Conservation (phyloP, 2,113 vertebrate genomes). For the Raja brachyura region DNA sequence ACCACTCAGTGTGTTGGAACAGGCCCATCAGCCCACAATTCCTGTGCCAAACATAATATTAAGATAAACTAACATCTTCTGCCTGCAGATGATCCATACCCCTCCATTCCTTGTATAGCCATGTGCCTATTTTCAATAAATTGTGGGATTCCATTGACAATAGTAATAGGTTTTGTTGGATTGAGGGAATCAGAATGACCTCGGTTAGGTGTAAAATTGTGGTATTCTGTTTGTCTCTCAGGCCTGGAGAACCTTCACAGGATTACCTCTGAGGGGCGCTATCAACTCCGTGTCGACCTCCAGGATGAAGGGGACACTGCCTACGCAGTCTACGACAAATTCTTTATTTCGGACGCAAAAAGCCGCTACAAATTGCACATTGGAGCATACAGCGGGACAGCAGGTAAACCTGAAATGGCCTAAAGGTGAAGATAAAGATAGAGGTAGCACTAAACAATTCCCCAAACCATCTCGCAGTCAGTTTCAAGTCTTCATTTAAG, state of each 20-base stretch:
- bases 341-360: conserved; percentile 73
- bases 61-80: no score
- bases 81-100: no score
- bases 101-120: no score
- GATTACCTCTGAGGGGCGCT: conserved; percentile 82
- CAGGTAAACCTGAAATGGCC: conserved; percentile 59
- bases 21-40: no score
- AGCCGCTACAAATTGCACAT: conserved; percentile 81
- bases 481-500: no score
- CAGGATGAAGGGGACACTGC: conserved; percentile 72
- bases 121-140: neutral
- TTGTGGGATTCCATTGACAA: neutral
- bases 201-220: neutral
- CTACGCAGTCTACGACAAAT: conserved; percentile 81
- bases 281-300: conserved; percentile 88
- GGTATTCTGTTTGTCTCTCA: conserved; percentile 44
- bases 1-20: no score
- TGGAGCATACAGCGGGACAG: conserved; percentile 86
- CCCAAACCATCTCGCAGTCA: neutral
- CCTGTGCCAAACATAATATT: no score
- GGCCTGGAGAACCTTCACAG: conserved; percentile 87
- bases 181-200: neutral
- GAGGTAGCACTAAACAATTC: neutral
- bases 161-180: neutral
- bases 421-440: neutral